phyloP scores from a whole-genome alignment of 2,888 invertebrate species.

The Cylindroiulus punctatus region DNA sequence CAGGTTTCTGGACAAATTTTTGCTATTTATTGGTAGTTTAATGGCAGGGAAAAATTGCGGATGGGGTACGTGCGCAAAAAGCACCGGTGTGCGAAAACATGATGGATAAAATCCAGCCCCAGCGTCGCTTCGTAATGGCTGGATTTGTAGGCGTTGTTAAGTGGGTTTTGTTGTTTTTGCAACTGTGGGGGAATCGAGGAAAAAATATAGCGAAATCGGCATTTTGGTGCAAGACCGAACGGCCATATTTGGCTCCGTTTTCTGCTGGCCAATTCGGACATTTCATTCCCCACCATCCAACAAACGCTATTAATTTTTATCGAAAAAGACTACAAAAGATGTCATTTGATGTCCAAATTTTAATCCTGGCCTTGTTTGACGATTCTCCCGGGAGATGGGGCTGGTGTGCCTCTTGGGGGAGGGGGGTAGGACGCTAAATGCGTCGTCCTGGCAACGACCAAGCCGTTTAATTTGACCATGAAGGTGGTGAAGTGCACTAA shows the following conservation, averaged over 20 bases:
- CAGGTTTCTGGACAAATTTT: neutral
- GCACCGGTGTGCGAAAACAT: neutral
- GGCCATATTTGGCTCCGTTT: neutral
- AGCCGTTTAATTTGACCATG: neutral
- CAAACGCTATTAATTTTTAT: conserved; percentile 16
- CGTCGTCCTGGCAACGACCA: neutral
- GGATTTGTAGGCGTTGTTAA: conserved; percentile 45
- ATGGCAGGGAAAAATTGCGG: conserved; percentile 28
- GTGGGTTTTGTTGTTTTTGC: conserved; percentile 42
- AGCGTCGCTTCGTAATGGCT: neutral
- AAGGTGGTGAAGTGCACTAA: neutral
- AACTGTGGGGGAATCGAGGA: neutral
- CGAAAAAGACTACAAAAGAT: neutral
- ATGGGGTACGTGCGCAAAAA: neutral
- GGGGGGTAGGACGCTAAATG: too few relatives aligned
- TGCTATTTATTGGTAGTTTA: conserved; percentile 19
- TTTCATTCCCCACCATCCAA: neutral
- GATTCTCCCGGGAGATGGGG: conserved; percentile 31
- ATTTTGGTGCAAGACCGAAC: neutral
- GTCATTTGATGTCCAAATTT: neutral
- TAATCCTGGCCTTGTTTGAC: neutral
- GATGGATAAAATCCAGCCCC: neutral
- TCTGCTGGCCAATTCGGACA: neutral
- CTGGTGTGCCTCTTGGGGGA: neutral
- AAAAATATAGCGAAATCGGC: conserved; percentile 11